Conservation (phyloP, 2,113 vertebrate species). For the Tricholaema leucomelas region DNA sequence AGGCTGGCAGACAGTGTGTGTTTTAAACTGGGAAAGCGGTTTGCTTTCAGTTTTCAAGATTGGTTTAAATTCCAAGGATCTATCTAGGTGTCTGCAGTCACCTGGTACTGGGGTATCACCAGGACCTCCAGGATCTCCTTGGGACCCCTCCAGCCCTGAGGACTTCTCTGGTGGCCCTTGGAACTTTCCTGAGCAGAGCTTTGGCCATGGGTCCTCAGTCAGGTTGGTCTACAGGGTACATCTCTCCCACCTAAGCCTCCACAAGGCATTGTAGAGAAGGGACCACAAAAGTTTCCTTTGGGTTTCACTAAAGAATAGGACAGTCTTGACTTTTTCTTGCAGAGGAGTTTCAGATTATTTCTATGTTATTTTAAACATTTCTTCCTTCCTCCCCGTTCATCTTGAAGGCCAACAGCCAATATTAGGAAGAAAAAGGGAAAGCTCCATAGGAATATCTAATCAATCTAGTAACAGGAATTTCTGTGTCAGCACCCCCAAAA, state of each 20-base stretch:
- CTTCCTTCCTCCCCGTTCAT: neutral
- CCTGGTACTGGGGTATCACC: neutral
- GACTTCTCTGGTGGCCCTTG: neutral
- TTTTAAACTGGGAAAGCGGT: neutral
- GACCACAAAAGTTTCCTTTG: neutral
- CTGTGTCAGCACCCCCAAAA: neutral
- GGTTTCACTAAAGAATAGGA: neutral
- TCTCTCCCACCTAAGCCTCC: neutral
- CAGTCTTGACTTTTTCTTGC: neutral
- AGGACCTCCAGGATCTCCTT: no score
- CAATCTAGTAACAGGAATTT: neutral
- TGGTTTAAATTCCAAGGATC: neutral
- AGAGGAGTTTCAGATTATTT: neutral
- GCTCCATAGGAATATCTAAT: neutral
- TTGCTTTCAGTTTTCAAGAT: neutral
- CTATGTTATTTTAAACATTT: neutral
- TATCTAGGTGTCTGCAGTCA: rapidly evolving
- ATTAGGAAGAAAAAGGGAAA: neutral
- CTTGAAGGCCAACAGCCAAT: neutral
- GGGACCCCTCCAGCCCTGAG: neutral
- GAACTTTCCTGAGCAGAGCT: neutral
- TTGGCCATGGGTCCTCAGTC: neutral
- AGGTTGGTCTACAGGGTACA: neutral
- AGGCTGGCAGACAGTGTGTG: neutral
- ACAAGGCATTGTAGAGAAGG: neutral